Evolutionary conservation across 2,113 vertebrate species (phyloP), one percentile per base, ranked within the genome.

Genomic region (Pygathrix nemaeus): DNA sequence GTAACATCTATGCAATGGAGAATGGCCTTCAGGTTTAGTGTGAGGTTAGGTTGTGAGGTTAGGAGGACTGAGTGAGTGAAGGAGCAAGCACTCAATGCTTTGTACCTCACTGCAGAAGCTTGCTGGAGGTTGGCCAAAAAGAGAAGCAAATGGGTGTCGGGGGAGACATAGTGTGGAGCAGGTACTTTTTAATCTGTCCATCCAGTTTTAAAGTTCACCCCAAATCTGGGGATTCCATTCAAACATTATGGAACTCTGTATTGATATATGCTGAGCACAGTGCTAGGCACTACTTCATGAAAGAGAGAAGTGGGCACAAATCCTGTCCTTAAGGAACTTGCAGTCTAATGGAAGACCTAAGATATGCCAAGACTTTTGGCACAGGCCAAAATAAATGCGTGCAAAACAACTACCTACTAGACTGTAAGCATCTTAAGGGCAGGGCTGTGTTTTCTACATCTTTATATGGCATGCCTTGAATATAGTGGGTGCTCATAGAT

Each of bases 391-490:
- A 76, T 57, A 87, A 17, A 48, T 38, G 7, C 38, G 66, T 38
- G 20, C 14, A 68, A 52, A 75, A 35, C n/a, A 78, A 55, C 27
- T 93, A 43, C 18, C 52, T 79, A 64, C 3, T 57, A 50, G 35
- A 79, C 21, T 73, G 5, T n/a, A 83, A 83, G 59, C 61, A 64
- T 87, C 43, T 18, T 68, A 73, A 68, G 35, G 21, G 13, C 4
- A 78, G 38, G 50, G 61, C 25, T 94, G 81, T 92, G 75, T 92
- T 90, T 86, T 87, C 45, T 80, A 32, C 4, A 81, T 40, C 25
- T 38, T 55, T 45, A 30, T 73, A 45, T 40, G 27, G 23, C 45
- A 83, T 93, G 7, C 16, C 50, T 86, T 93, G 30, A 66, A 73
- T 82, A 73, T 25, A 52, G 35, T n/a, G n/a, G 30, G 32, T 70